phyloP scores from a whole-genome alignment of 2,113 vertebrate species.

The Sigmodon hispidus region DNA sequence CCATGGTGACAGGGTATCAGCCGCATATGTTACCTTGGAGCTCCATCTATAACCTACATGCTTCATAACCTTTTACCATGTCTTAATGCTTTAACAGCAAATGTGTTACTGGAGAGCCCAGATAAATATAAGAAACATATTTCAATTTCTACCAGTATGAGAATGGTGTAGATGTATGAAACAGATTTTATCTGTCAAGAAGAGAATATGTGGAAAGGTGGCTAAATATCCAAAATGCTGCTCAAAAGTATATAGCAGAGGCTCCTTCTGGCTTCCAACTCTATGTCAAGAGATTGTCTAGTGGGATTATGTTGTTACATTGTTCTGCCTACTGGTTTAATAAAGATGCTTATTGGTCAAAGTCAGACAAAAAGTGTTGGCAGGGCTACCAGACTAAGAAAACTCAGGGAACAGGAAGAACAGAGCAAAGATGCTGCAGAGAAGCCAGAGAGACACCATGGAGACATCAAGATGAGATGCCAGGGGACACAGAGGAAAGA shows the following conservation, averaged over 20 bases:
- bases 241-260: constrained; percentile 52
- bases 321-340: no score
- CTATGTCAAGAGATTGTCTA: constrained; percentile 7
- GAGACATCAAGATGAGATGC: no score
- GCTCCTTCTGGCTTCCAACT: constrained; percentile 20
- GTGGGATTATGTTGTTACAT: no score
- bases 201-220: neutral
- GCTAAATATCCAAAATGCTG: neutral
- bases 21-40: neutral
- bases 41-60: neutral
- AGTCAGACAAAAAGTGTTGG: no score
- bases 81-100: neutral
- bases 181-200: neutral
- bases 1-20: neutral
- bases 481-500: no score
- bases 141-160: neutral
- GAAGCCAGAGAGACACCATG: no score
- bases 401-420: no score
- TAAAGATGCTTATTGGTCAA: no score
- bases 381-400: no score
- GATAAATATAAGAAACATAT: neutral
- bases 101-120: neutral
- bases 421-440: no score
- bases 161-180: neutral
- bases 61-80: neutral